A percentile compares a stretch with the other conserved stretches of the same genome.
These are phyloP conservation scores for Trachelipus rathkii DNA, from an alignment of 1,140 invertebrate genomes.

Conservation along the genomic window DNA sequence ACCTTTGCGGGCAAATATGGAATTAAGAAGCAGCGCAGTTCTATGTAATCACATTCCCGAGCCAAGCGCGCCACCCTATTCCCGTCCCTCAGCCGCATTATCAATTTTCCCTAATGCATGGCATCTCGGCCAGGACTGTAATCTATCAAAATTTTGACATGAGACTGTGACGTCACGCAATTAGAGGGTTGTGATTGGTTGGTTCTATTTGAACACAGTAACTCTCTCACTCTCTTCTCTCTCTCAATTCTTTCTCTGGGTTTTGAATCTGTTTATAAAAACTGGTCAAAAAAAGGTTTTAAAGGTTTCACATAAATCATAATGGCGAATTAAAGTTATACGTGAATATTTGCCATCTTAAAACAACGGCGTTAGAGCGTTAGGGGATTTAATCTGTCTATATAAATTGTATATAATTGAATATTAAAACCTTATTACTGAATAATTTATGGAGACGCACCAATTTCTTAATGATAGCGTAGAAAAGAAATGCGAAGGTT, in stretches of 20 bases:
- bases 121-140: not conserved
- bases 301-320: not conserved
- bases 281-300: not conserved
- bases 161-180: not conserved
- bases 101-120: not conserved
- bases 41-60: too few relatives aligned
- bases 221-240: too few relatives aligned
- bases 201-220: not conserved
- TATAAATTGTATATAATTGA: constrained; percentile 9
- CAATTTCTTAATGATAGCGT: too few relatives aligned
- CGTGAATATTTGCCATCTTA: constrained; percentile 7
- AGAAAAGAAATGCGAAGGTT: too few relatives aligned
- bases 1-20: too few relatives aligned
- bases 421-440: constrained; percentile 6
- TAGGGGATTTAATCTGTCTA: not conserved
- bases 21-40: too few relatives aligned
- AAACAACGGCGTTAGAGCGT: not conserved
- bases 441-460: not conserved
- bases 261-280: not conserved
- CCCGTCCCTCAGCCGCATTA: not conserved
- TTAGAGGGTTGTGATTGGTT: not conserved
- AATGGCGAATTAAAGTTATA: not conserved
- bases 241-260: too few relatives aligned
- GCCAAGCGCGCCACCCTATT: too few relatives aligned
- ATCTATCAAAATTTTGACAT: constrained; percentile 7